Conservation (phyloP, 1,140 invertebrate genomes). For the Matsumurasca onukii region DNA sequence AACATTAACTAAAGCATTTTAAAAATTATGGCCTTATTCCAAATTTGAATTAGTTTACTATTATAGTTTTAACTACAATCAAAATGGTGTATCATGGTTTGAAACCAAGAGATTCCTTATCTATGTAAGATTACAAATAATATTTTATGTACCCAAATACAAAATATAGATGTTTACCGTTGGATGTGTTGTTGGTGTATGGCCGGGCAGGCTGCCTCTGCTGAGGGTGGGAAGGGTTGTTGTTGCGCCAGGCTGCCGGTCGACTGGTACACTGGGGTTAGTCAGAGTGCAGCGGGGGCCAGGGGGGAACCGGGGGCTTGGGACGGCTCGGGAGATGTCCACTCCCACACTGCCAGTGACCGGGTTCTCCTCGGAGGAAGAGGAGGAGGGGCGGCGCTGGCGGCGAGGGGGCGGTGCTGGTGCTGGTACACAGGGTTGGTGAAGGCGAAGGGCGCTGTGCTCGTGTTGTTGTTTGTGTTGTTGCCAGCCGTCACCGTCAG, state of each 20-base stretch:
- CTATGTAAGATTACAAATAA: too few species aligned
- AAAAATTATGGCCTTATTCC: too few species aligned
- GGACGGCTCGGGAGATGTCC: slow-evolving; percentile 47
- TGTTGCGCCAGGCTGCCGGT: slow-evolving; percentile 31
- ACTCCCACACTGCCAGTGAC: slow-evolving; percentile 40
- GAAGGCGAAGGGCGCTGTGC: slow-evolving; percentile 71
- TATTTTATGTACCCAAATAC: too few species aligned
- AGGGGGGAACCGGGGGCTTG: slow-evolving; percentile 44
- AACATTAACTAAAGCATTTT: too few species aligned
- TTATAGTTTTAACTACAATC: too few species aligned
- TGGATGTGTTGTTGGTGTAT: slow-evolving; percentile 9
- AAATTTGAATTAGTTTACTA: too few species aligned
- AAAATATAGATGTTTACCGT: not conserved
- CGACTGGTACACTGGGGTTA: slow-evolving; percentile 41
- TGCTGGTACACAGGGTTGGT: slow-evolving; percentile 77
- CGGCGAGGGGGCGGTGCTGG: slow-evolving; percentile 48
- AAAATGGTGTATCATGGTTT: too few species aligned
- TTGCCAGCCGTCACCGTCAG: slow-evolving; percentile 51
- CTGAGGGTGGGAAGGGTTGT: not conserved
- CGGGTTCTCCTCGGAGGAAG: slow-evolving; percentile 46
- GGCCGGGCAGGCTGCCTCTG: not conserved
- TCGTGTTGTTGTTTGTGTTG: slow-evolving; percentile 34
- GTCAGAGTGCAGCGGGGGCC: slow-evolving; percentile 41
- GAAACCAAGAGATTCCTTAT: too few species aligned
- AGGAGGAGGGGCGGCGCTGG: slow-evolving; percentile 43